Evolutionary conservation across 2,113 vertebrate species (phyloP).

Genomic region (Crotalus viridis): DNA sequence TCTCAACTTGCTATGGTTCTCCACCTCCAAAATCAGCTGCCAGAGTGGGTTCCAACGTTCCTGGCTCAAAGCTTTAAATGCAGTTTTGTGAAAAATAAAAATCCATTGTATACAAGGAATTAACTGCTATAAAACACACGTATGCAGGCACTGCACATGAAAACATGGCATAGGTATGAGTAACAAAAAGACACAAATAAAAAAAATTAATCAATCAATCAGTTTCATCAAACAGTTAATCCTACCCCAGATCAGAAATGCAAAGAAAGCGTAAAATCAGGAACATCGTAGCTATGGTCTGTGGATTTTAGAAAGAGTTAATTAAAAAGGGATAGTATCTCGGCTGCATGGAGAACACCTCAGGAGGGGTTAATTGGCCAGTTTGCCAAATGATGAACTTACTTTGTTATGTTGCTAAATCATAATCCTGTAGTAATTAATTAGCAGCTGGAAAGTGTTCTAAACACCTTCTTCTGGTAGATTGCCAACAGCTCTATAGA

Average conservation of each 20-base stretch:
- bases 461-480: not conserved
- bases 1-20: not conserved
- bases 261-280: not conserved
- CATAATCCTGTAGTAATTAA: rapidly evolving
- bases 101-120: not conserved
- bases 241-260: not conserved
- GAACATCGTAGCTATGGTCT: not conserved
- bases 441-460: rapidly evolving
- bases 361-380: rapidly evolving
- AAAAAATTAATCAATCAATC: not conserved
- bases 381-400: not conserved
- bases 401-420: not conserved
- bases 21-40: not conserved
- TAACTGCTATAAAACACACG: not conserved
- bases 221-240: not conserved
- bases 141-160: not conserved
- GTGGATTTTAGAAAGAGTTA: rapidly evolving
- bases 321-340: not conserved
- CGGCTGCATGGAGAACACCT: rapidly evolving
- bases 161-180: not conserved
- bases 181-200: not conserved
- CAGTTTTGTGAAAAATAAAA: not conserved
- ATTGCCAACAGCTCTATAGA: not conserved
- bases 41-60: not conserved
- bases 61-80: not conserved